Evolutionary conservation across 2,888 invertebrate species (phyloP), one percentile per base, ranked within the genome.

Genomic region (Folsomia candida): DNA sequence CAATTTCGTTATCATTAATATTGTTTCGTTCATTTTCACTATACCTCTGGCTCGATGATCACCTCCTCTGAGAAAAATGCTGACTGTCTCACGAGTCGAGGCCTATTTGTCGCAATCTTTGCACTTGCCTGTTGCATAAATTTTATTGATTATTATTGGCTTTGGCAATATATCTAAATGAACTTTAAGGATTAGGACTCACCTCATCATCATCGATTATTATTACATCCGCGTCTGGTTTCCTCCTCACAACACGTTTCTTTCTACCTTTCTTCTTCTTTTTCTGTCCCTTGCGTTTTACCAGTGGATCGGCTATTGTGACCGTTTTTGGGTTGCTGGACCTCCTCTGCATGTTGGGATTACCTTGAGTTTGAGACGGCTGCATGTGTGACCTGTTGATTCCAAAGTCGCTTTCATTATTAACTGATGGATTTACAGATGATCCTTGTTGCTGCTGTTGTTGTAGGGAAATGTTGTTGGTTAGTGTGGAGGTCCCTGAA

Each of bases 1-100:
- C n/a, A n/a, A n/a, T n/a, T n/a, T n/a, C n/a, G n/a, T n/a, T n/a
- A n/a, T n/a, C n/a, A n/a, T n/a, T n/a, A n/a, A n/a, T n/a, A n/a
- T n/a, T n/a, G n/a, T n/a, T n/a, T n/a, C n/a, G n/a, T n/a, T n/a
- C n/a, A n/a, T n/a, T n/a, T n/a, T 37, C 14, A 37, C 37, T 14
- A 54, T 14, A 54, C n/a, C 74, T 80, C 79, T n/a, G 79, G 79
- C 67, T 80, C 78, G 28, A 80, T 80, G 25, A 80, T 74, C 18
- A 80, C 78, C 60, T 80, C 78, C 1, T 78, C 78, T 1, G 78
- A 77, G 66, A 80, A 80, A 61, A 80, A 80, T 1, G 87, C 6
- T 91, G 93, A 82, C 91, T 91, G 67, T 3, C 79, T 86, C 82
- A 79, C 84, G 80, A 60, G 74, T 18, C 76, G 70, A 9, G 78